Evolutionary conservation across 1,140 invertebrate genomes (phyloP), one percentile per base, ranked within the genome.

Genomic region (Drosophila bocki): DNA sequence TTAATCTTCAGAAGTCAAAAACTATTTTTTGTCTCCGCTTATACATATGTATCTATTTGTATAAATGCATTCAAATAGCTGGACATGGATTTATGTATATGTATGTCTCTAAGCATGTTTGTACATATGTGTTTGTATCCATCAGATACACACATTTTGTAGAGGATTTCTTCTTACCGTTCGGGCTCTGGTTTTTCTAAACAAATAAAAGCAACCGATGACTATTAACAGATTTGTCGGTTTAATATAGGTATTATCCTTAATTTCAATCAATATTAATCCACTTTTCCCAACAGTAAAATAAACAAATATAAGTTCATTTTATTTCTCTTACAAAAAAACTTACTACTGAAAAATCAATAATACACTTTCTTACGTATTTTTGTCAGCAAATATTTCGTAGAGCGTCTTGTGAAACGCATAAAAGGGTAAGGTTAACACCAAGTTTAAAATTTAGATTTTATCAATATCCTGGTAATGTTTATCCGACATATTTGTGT

Each of bases 111-210:
- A 53, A 15, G 19, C 19, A 47, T 39, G 44, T 60, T 29, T 29
- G 26, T 29, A 29, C 26, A 29, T 54, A 59, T 69, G 64, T 69
- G 69, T 53, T 70, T 70, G 65, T 72, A 65, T 75, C 75, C 45
- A 75, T 68, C 65, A 59, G 79, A 86, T 86, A 86, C 82, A 86
- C 82, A 86, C 75, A 86, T 69, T 86, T 82, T 86, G 54, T 48
- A 39, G 56, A 39, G 33, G 19, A 60, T 62, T 26, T 37, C 12
- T 3, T 26, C 15, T 26, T 7, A 17, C 11, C 3, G 7, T 32
- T 59, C 8, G 1, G 1, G 15, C 5, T 60, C 2, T 2, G 4
- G 9, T 33, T 15, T 29, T 22, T 32, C 15, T 19, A 3, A 41
- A 54, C n/a, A 32, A 9, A 11, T 51, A 13, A 6, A 19, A 56